Conservation (phyloP, 1,140 invertebrate genomes). For the Pseudachorutes palmiensis region DNA sequence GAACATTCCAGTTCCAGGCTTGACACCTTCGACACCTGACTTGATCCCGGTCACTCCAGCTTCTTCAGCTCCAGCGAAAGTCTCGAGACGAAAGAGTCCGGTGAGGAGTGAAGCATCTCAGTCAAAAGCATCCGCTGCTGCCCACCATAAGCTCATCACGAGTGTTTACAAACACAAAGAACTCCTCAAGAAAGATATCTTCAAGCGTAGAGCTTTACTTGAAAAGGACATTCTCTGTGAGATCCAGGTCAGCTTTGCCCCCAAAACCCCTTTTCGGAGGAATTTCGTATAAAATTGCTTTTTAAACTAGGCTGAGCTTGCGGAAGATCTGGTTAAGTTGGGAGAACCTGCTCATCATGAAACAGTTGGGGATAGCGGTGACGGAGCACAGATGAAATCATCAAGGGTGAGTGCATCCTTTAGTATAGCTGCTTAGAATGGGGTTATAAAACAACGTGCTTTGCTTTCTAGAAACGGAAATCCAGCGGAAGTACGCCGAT, state of each 20-base stretch:
- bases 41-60: not conserved
- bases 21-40: not conserved
- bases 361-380: not conserved
- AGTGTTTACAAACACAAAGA: conserved; percentile 75
- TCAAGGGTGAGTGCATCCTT: not conserved
- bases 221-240: conserved; percentile 86
- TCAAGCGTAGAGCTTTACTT: conserved; percentile 76
- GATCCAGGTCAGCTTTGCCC: conserved; percentile 56
- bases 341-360: too few species aligned
- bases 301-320: conserved; percentile 58
- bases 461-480: conserved; percentile 22
- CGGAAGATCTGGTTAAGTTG: conserved; percentile 43
- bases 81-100: conserved; percentile 3
- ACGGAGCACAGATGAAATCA: not conserved
- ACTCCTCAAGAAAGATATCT: conserved; percentile 83
- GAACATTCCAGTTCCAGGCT: too few species aligned
- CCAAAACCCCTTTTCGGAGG: not conserved
- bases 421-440: too few species aligned
- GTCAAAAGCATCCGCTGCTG: not conserved
- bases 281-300: not conserved
- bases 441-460: too few species aligned
- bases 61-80: conserved; percentile 7
- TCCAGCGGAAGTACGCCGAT: conserved; percentile 38
- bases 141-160: conserved; percentile 39
- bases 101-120: not conserved